Base-by-base conservation (phyloP, 64 coral and sea anemone genomes). In the Exaiptasia diaphana region DNA sequence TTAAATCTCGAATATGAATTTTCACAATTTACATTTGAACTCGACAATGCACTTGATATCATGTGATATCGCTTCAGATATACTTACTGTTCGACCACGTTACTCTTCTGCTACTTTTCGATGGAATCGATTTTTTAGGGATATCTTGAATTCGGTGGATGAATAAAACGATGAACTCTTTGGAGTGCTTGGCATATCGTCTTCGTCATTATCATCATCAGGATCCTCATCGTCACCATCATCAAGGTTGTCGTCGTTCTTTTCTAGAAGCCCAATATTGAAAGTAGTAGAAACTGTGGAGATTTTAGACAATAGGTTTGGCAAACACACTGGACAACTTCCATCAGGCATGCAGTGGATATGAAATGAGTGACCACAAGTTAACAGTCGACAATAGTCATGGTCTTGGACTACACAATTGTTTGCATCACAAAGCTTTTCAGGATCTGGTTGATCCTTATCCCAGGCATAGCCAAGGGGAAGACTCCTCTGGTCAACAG, bases 391-490 rank as follows among this genome's bases (percentile, higher is more conserved):
- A n/a, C 35, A 2, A 28, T n/a, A 3, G 2, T 38, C 3, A 22
- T 42, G 13, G 23, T 6, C 23, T 41, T 69, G 65, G 4, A 10
- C 1, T 69, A 8, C 27, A 11, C 65, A 67, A 26, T n/a, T n/a
- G n/a, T n/a, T n/a, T n/a, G n/a, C n/a, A n/a, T 67, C 62, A 38
- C 62, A 67, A 9, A 67, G 21, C 62, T 32, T 2, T 2, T 67
- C 2, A 57, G 24, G 23, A 2, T 53, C 52, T 35, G 50, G 75
- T 25, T 59, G 29, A 20, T 31, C n/a, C 23, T 36, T 39, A 6
- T 20, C n/a, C 75, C 75, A 78, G 5, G 50, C 75, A 63, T 79
- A 79, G 1, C 55, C 76, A 20, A 79, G 55, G 31, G 76, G 76
- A 43, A 79, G 38, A 8, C 32, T 79, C 46, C 76, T 41, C 38